Evolutionary conservation across 1,140 invertebrate species (phyloP), one percentile per base, ranked within the genome.

Genomic region (Geopemphigus sp.): DNA sequence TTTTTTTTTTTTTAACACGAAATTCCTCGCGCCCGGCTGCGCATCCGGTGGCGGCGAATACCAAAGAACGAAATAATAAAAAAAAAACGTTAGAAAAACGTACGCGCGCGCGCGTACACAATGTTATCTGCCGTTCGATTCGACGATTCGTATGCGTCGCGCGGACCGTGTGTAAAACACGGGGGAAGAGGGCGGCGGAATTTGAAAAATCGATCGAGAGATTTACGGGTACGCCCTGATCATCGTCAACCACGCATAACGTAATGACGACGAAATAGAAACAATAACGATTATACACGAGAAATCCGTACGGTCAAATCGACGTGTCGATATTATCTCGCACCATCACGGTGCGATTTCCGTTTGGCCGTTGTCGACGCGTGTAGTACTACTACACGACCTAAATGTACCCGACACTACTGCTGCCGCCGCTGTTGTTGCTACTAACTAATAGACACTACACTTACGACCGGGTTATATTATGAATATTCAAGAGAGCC

Each of bases 401-500:
- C 64, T 47, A 68, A 47, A 68, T 68, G 15, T 5, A 68, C n/a
- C n/a, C 64, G n/a, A 39, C 29, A n/a, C n/a, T n/a, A n/a, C n/a
- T n/a, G n/a, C n/a, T n/a, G n/a, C n/a, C n/a, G n/a, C n/a, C n/a
- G n/a, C n/a, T n/a, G n/a, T n/a, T n/a, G n/a, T n/a, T n/a, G n/a
- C n/a, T 64, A 53, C 14, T 45, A 45, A 45, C 5, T 14, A n/a
- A n/a, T n/a, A n/a, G n/a, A n/a, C n/a, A n/a, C n/a, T n/a, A n/a
- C n/a, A n/a, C n/a, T n/a, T 53, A 53, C 14, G 14, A 14, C 50
- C 14, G 14, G 53, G 12, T 54, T 4, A 3, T 54, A 15, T 15
- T 22, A 64, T 68, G 64, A 68, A 66, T 66, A 66, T 66, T 66
- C 32, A 66, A n/a, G n/a, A n/a, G n/a, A n/a, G n/a, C n/a, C n/a